A percentile compares a stretch with the other conserved stretches of the same genome.
Conservation (phyloP, 2,797 vertebrate species). For the Pangasius larnaudii region DNA sequence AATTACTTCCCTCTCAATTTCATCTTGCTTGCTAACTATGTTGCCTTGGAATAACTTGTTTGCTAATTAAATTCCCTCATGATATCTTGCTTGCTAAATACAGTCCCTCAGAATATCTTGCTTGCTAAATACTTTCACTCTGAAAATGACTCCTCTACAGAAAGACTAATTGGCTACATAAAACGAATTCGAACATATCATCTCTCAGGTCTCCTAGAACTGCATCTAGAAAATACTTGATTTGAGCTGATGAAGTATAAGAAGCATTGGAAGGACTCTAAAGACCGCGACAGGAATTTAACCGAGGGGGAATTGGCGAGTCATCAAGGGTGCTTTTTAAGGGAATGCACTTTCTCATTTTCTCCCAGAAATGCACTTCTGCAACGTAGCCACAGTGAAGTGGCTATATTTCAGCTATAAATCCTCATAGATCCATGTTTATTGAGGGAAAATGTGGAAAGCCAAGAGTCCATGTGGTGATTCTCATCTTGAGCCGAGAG, state of each 20-base stretch:
- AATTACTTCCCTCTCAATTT: background rate
- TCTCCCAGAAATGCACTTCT: background rate
- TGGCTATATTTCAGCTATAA: background rate
- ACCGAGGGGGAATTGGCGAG: background rate
- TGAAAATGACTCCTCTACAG: background rate
- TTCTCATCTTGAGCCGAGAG: background rate
- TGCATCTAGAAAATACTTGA: background rate
- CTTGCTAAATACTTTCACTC: background rate
- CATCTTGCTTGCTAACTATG: background rate
- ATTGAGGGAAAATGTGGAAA: conserved; percentile 24
- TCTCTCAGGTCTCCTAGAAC: background rate
- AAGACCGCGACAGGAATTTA: background rate
- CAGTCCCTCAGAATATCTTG: background rate
- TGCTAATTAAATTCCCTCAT: background rate
- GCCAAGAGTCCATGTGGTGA: conserved; percentile 3
- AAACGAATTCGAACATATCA: background rate
- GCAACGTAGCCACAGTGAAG: background rate
- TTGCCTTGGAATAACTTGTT: background rate
- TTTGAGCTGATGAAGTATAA: background rate
- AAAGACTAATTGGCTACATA: background rate
- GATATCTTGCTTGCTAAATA: background rate
- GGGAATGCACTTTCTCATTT: background rate
- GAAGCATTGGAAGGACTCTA: background rate
- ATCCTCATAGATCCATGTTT: conserved; percentile 11
- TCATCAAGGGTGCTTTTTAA: background rate